Evolutionary conservation across 2,113 vertebrate species (phyloP), one percentile per base, ranked within the genome.

Genomic region (Caloenas nicobarica): DNA sequence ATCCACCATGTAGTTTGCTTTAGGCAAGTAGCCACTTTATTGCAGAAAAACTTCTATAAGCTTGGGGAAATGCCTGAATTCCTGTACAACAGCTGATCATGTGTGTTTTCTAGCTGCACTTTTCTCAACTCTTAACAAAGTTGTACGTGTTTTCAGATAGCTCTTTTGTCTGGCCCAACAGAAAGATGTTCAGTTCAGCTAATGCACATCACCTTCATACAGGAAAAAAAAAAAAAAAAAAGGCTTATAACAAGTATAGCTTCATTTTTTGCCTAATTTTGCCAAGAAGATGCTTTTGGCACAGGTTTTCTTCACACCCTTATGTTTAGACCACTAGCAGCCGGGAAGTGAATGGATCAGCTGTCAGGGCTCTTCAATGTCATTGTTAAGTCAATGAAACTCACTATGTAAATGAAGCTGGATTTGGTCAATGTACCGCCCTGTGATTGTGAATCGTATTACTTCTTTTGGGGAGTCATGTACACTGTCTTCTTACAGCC

Each of bases 371-470:
- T 51, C 53, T 81, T 57, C 50, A 91, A 89, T 48, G 84, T 60
- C 60, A 5, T 76, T 89, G 61, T 38, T 60, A 69, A 68, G 44
- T 64, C 74, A 94, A 53, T 65, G 61, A 93, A 90, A 89, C 28
- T 78, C 36, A 40, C 56, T 9, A 24, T 5, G 22, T 14, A 50
- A 71, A 80, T 64, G 70, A 73, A 60, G 56, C 31, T 62, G 83
- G 68, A 53, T 94, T 77, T 60, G 72, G 50, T 56, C 50, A 44
- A 31, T 18, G 21, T 53, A 56, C 46, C 53, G 36, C 12, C n/a
- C 54, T 74, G 24, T 40, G n/a, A 40, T 5, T 78, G 48, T 9
- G 6, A 92, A 46, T 38, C 0, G 0, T 21, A 10, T 16, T 64
- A 22, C 54, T 80, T 65, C 25, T 28, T 88, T 93, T 31, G n/a